Evolutionary conservation across 30 jellyfish, hydroid and myxozoan species (phyloP).

Genomic region (Cassiopea andromeda): DNA sequence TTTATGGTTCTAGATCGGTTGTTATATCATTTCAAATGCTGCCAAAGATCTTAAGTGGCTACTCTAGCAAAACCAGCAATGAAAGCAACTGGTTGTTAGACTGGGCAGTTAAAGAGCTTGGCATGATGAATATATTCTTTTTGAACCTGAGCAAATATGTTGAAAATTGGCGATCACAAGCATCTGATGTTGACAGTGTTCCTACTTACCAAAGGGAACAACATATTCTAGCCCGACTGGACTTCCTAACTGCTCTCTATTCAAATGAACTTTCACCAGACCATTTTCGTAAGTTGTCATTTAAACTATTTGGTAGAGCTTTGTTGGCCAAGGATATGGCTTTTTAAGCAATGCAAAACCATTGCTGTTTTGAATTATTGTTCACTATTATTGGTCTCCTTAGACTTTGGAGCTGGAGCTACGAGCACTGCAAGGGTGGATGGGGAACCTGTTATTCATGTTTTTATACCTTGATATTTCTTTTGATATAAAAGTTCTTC

Average conservation of each 20-base stretch:
- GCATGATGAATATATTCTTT: constrained; percentile 89
- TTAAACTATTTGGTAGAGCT: background rate
- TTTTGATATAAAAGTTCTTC: too few relatives aligned
- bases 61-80: constrained; percentile 79
- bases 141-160: constrained; percentile 76
- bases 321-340: too few relatives aligned
- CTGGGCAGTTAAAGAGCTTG: constrained; percentile 95
- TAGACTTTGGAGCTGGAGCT: too few relatives aligned
- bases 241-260: constrained; percentile 85
- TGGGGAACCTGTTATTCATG: too few relatives aligned
- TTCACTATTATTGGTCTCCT: too few relatives aligned
- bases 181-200: constrained; percentile 14
- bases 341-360: too few relatives aligned
- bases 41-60: constrained; percentile 91
- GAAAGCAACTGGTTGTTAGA: constrained; percentile 81
- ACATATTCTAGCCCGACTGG: constrained; percentile 89
- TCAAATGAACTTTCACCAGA: constrained; percentile 95
- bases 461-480: too few relatives aligned
- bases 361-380: too few relatives aligned
- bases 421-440: too few relatives aligned
- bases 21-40: constrained; percentile 88
- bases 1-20: constrained; percentile 72
- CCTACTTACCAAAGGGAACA: constrained; percentile 65
- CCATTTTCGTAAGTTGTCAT: constrained; percentile 86
- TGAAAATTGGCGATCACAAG: constrained; percentile 52